Evolutionary conservation across 2,797 vertebrate species (phyloP).

Genomic region (Diplodus puntazzo): DNA sequence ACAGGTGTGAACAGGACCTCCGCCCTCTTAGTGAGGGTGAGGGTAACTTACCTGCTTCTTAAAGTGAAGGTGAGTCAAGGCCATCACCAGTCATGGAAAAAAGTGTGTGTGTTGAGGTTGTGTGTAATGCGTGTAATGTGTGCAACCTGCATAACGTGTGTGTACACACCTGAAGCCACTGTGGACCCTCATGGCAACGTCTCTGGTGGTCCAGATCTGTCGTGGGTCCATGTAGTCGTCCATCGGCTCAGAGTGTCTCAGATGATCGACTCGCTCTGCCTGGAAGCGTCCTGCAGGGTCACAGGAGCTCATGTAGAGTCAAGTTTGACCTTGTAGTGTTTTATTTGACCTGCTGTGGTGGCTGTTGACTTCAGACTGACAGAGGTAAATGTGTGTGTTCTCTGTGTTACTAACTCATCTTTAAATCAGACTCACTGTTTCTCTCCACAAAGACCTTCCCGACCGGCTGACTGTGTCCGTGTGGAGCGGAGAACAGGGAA

Average conservation of each 20-base stretch:
- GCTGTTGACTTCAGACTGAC: too few species aligned
- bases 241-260: slow-evolving; percentile 87
- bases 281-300: slow-evolving; percentile 87
- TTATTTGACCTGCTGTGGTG: too few species aligned
- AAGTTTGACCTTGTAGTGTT: too few species aligned
- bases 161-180: slow-evolving; percentile 89
- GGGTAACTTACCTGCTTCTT: too few species aligned
- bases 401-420: too few species aligned
- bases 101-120: not conserved
- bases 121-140: not conserved
- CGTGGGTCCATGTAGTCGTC: slow-evolving; percentile 90
- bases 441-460: slow-evolving; percentile 94
- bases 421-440: slow-evolving; percentile 85
- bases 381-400: not conserved
- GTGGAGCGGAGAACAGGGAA: slow-evolving; percentile 90
- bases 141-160: not conserved
- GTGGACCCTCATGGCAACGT: slow-evolving; percentile 92
- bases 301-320: too few species aligned
- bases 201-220: slow-evolving; percentile 91
- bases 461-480: slow-evolving; percentile 90
- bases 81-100: too few species aligned
- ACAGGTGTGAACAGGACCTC: too few species aligned
- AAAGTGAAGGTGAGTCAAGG: too few species aligned
- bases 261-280: slow-evolving; percentile 86
- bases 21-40: too few species aligned